Evolutionary conservation across 2,797 vertebrate genomes (phyloP).

Genomic region (Fistularia commersonii): DNA sequence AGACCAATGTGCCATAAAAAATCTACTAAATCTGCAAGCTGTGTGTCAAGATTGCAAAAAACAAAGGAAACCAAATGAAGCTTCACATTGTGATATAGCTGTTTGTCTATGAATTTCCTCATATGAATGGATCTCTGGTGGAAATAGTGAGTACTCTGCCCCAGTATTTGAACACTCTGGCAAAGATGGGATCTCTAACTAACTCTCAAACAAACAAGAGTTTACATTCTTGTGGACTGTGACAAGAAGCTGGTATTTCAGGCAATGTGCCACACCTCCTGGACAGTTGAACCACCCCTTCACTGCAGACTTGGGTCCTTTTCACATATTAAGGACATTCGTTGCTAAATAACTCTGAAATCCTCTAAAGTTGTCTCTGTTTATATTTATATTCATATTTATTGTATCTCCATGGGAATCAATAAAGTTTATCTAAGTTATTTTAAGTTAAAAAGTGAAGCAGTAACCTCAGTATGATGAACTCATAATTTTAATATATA

Average conservation of each 20-base stretch:
- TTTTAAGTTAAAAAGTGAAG: too few relatives aligned
- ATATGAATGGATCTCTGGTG: slow-evolving; percentile 1
- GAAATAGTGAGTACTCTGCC: slow-evolving; percentile 12
- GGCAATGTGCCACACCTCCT: slow-evolving; percentile 27
- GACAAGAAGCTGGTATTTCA: slow-evolving; percentile 46
- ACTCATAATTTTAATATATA: background rate
- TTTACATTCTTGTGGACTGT: slow-evolving; percentile 61
- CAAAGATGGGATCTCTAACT: slow-evolving; percentile 27
- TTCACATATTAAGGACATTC: slow-evolving; percentile 3
- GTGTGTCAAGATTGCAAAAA: too few relatives aligned
- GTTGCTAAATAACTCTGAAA: slow-evolving; percentile 11
- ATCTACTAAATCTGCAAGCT: too few relatives aligned
- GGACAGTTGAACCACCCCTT: slow-evolving; percentile 25
- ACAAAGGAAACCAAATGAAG: too few relatives aligned
- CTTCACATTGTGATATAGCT: too few relatives aligned
- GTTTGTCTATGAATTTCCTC: background rate
- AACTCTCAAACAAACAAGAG: slow-evolving; percentile 14
- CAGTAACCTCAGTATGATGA: too few relatives aligned
- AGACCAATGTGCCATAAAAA: too few relatives aligned
- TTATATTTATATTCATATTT: too few relatives aligned
- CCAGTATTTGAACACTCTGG: slow-evolving; percentile 16
- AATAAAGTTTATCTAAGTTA: too few relatives aligned
- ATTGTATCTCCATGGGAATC: too few relatives aligned
- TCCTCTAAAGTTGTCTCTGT: too few relatives aligned
- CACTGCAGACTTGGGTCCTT: slow-evolving; percentile 4